Conservation (phyloP, 2,797 vertebrate species). For the Lophius americanus region DNA sequence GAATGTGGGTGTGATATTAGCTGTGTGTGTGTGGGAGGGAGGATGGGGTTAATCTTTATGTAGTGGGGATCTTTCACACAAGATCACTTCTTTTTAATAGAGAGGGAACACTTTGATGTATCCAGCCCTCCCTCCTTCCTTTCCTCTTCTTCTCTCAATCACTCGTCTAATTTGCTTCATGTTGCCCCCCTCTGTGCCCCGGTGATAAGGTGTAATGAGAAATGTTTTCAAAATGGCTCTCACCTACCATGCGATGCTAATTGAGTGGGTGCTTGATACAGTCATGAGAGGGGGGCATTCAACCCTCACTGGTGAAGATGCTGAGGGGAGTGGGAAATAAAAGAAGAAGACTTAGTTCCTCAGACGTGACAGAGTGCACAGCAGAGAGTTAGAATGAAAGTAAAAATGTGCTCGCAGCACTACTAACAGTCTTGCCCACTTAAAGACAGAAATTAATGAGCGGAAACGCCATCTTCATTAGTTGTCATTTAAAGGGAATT, state of each 20-base stretch:
- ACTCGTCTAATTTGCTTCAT: conserved; percentile 68
- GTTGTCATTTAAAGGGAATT: conserved; percentile 76
- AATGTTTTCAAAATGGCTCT: conserved; percentile 70
- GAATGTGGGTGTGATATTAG: conserved; percentile 68
- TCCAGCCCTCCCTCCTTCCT: conserved; percentile 44
- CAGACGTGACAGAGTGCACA: not conserved
- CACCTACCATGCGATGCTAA: conserved; percentile 66
- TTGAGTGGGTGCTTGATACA: conserved; percentile 44
- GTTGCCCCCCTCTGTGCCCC: conserved; percentile 51
- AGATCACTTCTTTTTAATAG: conserved; percentile 78
- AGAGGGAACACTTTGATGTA: conserved; percentile 76
- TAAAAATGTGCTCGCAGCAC: conserved; percentile 15
- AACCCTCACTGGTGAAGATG: conserved; percentile 34
- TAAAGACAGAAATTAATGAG: conserved; percentile 57
- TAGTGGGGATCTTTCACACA: conserved; percentile 76
- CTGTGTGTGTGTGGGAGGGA: conserved; percentile 45
- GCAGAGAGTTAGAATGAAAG: conserved; percentile 17
- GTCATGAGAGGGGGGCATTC: conserved; percentile 34
- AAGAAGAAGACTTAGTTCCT: conserved; percentile 1
- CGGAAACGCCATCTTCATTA: conserved; percentile 74
- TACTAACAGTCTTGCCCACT: conserved; percentile 29
- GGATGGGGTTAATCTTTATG: conserved; percentile 75
- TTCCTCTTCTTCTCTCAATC: conserved; percentile 50
- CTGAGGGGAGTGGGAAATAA: conserved; percentile 13
- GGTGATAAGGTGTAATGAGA: conserved; percentile 80